Percentiles rank a stretch among this genome's conserved stretches.
phyloP scores from a whole-genome alignment of 1,140 invertebrate genomes.

The Tribolium castaneum region DNA sequence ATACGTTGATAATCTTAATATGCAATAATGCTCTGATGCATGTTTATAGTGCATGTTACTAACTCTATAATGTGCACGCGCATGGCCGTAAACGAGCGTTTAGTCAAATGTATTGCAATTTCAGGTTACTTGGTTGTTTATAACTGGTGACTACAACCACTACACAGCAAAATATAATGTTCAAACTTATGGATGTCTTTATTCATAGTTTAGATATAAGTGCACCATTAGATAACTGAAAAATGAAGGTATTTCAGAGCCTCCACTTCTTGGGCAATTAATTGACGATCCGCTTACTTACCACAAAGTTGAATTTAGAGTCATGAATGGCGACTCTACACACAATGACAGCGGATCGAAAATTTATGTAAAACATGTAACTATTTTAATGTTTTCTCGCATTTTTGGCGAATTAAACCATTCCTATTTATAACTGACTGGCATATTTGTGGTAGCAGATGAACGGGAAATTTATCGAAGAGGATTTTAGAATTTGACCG shows the following conservation, averaged over 20 bases:
- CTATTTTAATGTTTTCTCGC: too few species aligned
- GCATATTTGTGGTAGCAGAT: background rate
- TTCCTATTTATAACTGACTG: background rate
- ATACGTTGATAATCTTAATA: conserved; percentile 48
- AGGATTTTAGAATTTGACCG: background rate
- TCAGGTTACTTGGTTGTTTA: conserved; percentile 42
- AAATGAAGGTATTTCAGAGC: too few species aligned
- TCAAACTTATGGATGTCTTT: conserved; percentile 2
- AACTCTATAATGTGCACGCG: conserved; percentile 55
- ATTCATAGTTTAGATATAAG: background rate
- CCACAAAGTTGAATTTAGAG: too few species aligned
- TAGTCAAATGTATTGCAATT: conserved; percentile 53
- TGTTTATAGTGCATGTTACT: conserved; percentile 54
- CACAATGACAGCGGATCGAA: too few species aligned
- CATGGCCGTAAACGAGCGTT: conserved; percentile 48
- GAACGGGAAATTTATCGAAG: background rate
- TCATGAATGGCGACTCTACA: too few species aligned
- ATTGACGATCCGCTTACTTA: too few species aligned
- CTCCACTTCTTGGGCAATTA: too few species aligned
- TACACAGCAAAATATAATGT: conserved; percentile 41
- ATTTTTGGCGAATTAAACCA: too few species aligned
- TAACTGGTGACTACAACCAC: background rate
- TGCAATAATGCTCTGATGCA: conserved; percentile 54
- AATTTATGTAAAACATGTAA: too few species aligned
- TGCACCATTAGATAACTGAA: background rate